A percentile compares a stretch with the other conserved stretches of the same genome.
These are phyloP conservation scores for Lasioglossum lativentre DNA, from an alignment of 2,888 invertebrate species.

Conservation along the genomic window DNA sequence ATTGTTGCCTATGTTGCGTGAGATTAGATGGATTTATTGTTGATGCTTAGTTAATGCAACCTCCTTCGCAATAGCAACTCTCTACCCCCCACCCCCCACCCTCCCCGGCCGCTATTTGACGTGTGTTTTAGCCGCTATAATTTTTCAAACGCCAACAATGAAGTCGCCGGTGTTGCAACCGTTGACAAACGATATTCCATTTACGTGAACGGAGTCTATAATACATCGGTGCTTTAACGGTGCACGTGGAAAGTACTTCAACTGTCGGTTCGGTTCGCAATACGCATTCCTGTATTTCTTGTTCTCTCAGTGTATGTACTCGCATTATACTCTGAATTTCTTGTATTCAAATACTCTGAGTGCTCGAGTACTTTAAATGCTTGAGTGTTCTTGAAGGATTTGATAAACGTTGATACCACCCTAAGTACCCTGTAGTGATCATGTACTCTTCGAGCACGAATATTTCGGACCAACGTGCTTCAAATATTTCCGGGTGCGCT, in stretches of 20 bases:
- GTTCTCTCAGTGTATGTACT: not conserved
- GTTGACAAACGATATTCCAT: not conserved
- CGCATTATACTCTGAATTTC: too few species aligned
- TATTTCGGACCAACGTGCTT: not conserved
- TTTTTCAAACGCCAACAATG: conserved; percentile 11
- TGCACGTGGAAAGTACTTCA: not conserved
- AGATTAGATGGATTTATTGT: conserved; percentile 33
- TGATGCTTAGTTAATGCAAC: not conserved
- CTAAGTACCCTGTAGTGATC: too few species aligned
- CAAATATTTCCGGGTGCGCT: too few species aligned
- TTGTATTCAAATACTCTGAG: not conserved
- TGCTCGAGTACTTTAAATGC: not conserved
- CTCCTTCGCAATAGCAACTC: conserved; percentile 12
- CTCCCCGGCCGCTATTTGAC: not conserved
- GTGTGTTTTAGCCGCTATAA: conserved; percentile 1
- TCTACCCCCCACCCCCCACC: not conserved
- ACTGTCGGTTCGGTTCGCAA: not conserved
- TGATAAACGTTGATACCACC: too few species aligned
- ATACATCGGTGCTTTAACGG: not conserved
- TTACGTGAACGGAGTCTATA: not conserved
- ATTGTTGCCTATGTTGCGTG: conserved; percentile 35
- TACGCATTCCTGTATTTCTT: not conserved
- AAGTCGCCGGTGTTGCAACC: not conserved
- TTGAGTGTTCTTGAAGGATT: not conserved
- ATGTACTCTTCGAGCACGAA: not conserved